Evolutionary conservation across 2,888 invertebrate genomes (phyloP).

Genomic region (Eilema caniola): DNA sequence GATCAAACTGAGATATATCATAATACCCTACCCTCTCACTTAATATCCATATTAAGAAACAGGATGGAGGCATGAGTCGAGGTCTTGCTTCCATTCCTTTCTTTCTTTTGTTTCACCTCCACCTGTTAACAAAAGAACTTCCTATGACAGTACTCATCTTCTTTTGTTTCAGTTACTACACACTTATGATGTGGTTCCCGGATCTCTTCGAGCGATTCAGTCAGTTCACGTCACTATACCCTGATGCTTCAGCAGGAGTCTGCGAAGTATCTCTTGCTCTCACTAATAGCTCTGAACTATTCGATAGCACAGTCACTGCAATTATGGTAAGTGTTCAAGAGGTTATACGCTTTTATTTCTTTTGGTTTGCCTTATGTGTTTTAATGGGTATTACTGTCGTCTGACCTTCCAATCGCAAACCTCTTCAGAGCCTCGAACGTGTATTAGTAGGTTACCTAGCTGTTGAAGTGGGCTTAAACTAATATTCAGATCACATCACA

Average conservation of each 20-base stretch:
- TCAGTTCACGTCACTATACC: slow-evolving; percentile 78
- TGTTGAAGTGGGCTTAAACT: too few relatives aligned
- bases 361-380: not conserved
- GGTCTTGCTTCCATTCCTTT: too few relatives aligned
- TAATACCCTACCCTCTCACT: too few relatives aligned
- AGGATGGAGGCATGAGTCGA: too few relatives aligned
- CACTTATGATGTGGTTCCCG: slow-evolving; percentile 90
- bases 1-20: too few relatives aligned
- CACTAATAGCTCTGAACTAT: slow-evolving; percentile 56
- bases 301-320: slow-evolving; percentile 3
- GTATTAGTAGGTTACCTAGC: too few relatives aligned
- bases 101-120: not conserved
- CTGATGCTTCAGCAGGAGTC: slow-evolving; percentile 80
- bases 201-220: slow-evolving; percentile 89
- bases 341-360: not conserved
- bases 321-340: slow-evolving; percentile 11
- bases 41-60: too few relatives aligned
- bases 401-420: too few relatives aligned
- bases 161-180: slow-evolving; percentile 81
- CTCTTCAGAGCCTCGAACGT: too few relatives aligned
- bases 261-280: slow-evolving; percentile 85
- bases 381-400: not conserved
- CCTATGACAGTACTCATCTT: not conserved
- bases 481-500: too few relatives aligned
- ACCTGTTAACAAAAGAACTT: not conserved